phyloP scores from a whole-genome alignment of 2,797 vertebrate genomes.

The Neosilurus hyrtlii region DNA sequence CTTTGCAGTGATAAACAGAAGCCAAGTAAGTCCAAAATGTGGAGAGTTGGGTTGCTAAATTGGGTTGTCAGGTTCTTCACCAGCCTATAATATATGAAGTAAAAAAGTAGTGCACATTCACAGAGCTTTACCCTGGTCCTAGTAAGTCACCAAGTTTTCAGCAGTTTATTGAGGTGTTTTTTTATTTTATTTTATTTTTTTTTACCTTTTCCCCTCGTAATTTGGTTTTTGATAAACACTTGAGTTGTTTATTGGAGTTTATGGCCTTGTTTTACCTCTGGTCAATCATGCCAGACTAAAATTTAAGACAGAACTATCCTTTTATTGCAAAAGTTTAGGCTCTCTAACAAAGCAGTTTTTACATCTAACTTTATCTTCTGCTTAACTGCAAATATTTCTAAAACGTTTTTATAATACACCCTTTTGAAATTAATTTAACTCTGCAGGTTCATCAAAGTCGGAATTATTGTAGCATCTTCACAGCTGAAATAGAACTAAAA shows the following conservation, averaged over 20 bases:
- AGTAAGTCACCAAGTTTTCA: too few relatives aligned
- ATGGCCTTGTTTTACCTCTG: not conserved
- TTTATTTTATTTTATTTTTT: too few relatives aligned
- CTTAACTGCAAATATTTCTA: not conserved
- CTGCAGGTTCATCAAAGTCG: not conserved
- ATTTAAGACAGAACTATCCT: conserved; percentile 13
- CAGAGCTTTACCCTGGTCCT: too few relatives aligned
- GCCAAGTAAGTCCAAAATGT: too few relatives aligned
- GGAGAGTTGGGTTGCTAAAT: too few relatives aligned
- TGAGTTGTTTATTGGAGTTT: conserved; percentile 5
- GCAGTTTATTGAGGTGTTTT: too few relatives aligned
- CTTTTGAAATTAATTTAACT: not conserved
- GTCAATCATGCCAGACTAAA: not conserved
- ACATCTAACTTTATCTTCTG: not conserved
- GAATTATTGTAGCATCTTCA: not conserved
- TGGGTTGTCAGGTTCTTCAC: too few relatives aligned
- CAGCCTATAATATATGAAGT: too few relatives aligned
- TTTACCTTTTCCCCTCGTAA: too few relatives aligned
- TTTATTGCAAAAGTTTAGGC: conserved; percentile 21
- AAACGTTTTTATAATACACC: not conserved
- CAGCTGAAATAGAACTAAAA: not conserved
- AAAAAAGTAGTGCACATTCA: too few relatives aligned
- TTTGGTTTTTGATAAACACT: too few relatives aligned
- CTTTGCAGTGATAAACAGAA: too few relatives aligned
- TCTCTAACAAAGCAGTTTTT: conserved; percentile 57